Percentiles rank a stretch among this genome's conserved stretches.
These are phyloP conservation scores for Eulacestoma nigropectus DNA, from an alignment of 2,113 vertebrate genomes.

Conservation along the genomic window DNA sequence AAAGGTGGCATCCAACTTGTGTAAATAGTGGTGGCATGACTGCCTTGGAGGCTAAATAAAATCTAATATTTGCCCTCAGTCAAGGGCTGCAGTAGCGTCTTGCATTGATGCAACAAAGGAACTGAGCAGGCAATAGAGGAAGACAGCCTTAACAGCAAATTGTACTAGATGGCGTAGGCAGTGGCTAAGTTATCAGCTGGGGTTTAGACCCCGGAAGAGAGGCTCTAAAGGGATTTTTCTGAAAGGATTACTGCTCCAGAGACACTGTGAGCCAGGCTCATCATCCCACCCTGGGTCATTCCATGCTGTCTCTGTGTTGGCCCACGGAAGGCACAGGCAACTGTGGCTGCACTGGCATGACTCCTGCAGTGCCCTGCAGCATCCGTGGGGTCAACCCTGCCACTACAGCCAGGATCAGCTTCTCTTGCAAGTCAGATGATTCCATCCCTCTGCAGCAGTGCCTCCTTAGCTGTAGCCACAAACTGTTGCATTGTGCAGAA, in stretches of 20 bases:
- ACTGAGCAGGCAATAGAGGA: neutral
- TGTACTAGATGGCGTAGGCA: neutral
- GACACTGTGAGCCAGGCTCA: neutral
- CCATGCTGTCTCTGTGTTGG: fast-evolving
- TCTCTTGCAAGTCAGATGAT: neutral
- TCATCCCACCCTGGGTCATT: neutral
- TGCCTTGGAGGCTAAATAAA: neutral
- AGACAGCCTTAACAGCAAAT: neutral
- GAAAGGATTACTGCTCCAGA: neutral
- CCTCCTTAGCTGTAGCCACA: neutral
- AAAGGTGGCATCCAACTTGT: neutral
- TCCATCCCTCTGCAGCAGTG: fast-evolving
- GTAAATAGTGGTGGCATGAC: neutral
- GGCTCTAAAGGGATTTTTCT: neutral
- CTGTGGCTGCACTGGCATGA: fast-evolving
- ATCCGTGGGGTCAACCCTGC: fast-evolving
- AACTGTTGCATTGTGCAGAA: neutral
- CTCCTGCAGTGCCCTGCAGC: neutral
- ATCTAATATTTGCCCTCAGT: neutral
- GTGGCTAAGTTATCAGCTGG: neutral
- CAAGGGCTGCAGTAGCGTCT: neutral
- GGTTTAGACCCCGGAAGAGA: neutral
- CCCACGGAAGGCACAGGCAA: neutral
- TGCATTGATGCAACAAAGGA: neutral
- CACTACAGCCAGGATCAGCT: neutral